Conservation (phyloP, 2,888 invertebrate genomes). For the Baccha elongata region DNA sequence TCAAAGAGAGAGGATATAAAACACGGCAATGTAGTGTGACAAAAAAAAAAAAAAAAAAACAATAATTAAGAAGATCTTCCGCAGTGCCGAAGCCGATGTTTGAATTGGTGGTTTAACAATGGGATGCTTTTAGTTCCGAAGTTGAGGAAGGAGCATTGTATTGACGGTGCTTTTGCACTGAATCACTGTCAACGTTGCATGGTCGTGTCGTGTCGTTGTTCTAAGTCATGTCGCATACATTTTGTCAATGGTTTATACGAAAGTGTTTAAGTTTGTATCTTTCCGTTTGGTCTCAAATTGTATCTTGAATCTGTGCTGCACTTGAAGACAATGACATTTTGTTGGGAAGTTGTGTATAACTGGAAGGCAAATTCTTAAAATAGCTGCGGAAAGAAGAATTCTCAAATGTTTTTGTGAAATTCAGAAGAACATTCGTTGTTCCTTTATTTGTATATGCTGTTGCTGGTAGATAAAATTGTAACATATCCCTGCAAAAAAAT, state of each 20-base stretch:
- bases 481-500: slow-evolving; percentile 1
- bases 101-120: slow-evolving; percentile 44
- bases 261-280: slow-evolving; percentile 12
- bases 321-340: slow-evolving; percentile 18
- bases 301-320: background rate
- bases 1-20: slow-evolving; percentile 17
- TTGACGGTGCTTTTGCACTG: slow-evolving; percentile 1
- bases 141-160: background rate
- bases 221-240: slow-evolving; percentile 11
- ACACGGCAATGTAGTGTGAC: background rate
- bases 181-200: background rate
- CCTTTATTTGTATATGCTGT: background rate
- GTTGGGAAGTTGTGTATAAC: slow-evolving; percentile 33
- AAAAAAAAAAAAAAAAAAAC: background rate
- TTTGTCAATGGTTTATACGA: slow-evolving; percentile 19
- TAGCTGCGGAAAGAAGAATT: slow-evolving; percentile 25
- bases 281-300: slow-evolving; percentile 5
- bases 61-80: slow-evolving; percentile 31
- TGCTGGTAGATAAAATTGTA: slow-evolving; percentile 15
- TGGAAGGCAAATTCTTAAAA: slow-evolving; percentile 47
- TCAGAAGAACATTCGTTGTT: background rate
- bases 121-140: background rate
- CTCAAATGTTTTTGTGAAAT: slow-evolving; percentile 26
- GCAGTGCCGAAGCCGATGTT: slow-evolving; percentile 42
- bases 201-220: background rate